Base-by-base conservation (phyloP, 2,888 invertebrate species). In the Synergus japonicus region DNA sequence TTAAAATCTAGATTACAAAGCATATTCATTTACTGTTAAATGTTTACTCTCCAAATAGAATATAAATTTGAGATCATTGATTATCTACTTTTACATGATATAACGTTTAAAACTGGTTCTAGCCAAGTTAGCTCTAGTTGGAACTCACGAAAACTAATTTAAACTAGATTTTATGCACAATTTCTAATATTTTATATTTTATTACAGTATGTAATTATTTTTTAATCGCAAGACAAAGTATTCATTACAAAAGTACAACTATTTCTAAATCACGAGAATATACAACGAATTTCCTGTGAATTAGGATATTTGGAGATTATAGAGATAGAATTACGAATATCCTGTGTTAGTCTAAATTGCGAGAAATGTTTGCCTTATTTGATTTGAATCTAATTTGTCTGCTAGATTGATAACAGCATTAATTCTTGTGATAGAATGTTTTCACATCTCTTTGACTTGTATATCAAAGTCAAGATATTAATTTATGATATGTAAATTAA, bases 71-170 rank as follows among this genome's bases (percentile, higher is more conserved):
- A 54, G 54, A 73, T 73, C n/a, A 46, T 49, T 37, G 37, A 49
- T 54, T 49, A 73, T 73, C 49, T 46, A 54, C 12, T 29, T 69
- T 49, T 46, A n/a, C 37, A 37, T 73, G 49, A 49, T 54, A 73
- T 49, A 49, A 73, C 1, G 37, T 54, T 67, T n/a, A 54, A 73
- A 73, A 54, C 69, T 73, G 49, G 54, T 73, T 73, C 54, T 29
- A 7, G 37, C 37, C 54, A 54, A 49, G 69, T 73, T 29, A 73
- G 37, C 49, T 54, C 69, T 73, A 73, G 37, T 73, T 49, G 49
- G 29, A 73, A 49, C 66, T 66, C 44, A 43, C 66, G 43, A 44
- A 66, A 66, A 44, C 44, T 15, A 66, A 66, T 22, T n/a, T 43
- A 43, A 66, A 44, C 69, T 73, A 54, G 69, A 73, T 29, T 37